Base-by-base conservation (phyloP, 1,140 invertebrate species). In the Papilio polyxenes region DNA sequence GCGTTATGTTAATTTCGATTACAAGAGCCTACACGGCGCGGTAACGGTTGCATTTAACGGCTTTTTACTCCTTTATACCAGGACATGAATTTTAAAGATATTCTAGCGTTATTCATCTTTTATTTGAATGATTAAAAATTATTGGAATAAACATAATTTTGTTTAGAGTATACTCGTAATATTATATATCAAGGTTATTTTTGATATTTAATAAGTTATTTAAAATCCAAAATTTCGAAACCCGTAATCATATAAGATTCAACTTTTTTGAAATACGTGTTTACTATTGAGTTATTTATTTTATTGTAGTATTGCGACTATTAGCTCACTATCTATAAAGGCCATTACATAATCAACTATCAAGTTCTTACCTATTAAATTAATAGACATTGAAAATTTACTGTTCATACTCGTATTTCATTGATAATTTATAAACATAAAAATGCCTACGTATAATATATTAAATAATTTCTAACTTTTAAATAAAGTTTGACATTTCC, bases 1-100 rank as follows among this genome's bases (percentile, higher is more conserved):
- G 85, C 59, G 78, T 86, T 44, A 89, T 89, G 84, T 76, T 86
- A 85, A 90, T 89, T 88, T 86, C 86, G 82, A 87, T 88, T 87
- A 87, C 83, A 81, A 87, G 82, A 82, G 81, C 82, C 82, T 88
- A 89, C 87, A 87, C 82, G 83, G 84, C 74, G 77, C 82, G 78
- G 81, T 80, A 83, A 88, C 87, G 84, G 86, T 88, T 85, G 85
- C 80, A 84, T 84, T 86, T 87, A 88, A 87, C 83, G 86, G 83
- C 86, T 80, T 62, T 79, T 77, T 77, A 77, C 23, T 65, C 56
- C 17, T 65, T 69, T 48, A 44, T 80, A 65, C 44, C n/a, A 80
- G 78, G 78, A 69, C 53, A 37, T 65, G 11, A n/a, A 69, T 80
- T 80, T 48, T 17, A 23, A 51, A 51, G 75, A 13, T 17, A 51